Conservation (phyloP, 1,140 invertebrate genomes). For the Bombus pyrosoma region DNA sequence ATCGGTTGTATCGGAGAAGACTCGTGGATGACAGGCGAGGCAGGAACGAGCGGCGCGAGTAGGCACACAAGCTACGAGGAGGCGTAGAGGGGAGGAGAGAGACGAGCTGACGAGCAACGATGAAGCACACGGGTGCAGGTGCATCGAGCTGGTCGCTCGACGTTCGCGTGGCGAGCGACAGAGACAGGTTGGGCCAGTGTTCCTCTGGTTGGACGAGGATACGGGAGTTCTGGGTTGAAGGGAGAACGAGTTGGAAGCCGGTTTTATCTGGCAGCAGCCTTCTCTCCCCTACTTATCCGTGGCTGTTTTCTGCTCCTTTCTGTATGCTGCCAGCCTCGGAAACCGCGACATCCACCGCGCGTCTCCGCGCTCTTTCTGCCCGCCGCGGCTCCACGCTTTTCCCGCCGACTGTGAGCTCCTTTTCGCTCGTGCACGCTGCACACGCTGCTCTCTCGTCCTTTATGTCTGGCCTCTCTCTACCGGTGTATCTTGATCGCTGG, state of each 20-base stretch:
- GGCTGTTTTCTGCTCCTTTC: slow-evolving; percentile 29
- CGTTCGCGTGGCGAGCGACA: slow-evolving; percentile 77
- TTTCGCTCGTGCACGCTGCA: neutral
- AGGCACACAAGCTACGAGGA: neutral
- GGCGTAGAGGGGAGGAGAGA: neutral
- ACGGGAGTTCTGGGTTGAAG: slow-evolving; percentile 20
- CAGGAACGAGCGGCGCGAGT: neutral
- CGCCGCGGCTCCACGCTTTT: neutral
- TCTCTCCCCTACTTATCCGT: slow-evolving; percentile 17
- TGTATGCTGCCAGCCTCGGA: slow-evolving; percentile 13
- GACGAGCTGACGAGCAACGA: slow-evolving; percentile 58
- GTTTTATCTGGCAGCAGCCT: slow-evolving; percentile 66
- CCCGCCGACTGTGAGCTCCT: slow-evolving; percentile 16
- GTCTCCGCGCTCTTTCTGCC: neutral
- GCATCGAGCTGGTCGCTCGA: slow-evolving; percentile 74
- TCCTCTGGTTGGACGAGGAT: slow-evolving; percentile 38
- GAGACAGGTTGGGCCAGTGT: slow-evolving; percentile 48
- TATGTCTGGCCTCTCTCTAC: slow-evolving; percentile 12
- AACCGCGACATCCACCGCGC: slow-evolving; percentile 27
- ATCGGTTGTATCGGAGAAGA: slow-evolving; percentile 28
- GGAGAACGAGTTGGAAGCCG: slow-evolving; percentile 64
- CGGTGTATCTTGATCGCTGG: slow-evolving; percentile 21
- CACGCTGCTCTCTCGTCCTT: slow-evolving; percentile 13
- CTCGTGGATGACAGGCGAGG: slow-evolving; percentile 19
- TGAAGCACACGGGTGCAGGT: slow-evolving; percentile 75